Conservation (phyloP, 2,113 vertebrate species). For the Synodontis membranacea region DNA sequence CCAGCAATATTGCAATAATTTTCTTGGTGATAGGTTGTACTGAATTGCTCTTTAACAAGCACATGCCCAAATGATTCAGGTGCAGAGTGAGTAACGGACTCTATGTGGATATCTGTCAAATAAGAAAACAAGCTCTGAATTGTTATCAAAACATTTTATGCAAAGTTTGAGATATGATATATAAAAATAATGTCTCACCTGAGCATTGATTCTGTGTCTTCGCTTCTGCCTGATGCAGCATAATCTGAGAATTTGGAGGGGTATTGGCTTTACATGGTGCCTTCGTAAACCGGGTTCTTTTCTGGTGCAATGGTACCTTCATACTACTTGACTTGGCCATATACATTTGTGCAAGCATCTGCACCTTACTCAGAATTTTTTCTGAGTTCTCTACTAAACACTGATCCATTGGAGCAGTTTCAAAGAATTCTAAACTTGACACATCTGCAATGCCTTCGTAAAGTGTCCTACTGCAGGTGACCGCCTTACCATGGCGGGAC, state of each 20-base stretch:
- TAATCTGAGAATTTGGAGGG: conserved; percentile 18
- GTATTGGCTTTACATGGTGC: conserved; percentile 1
- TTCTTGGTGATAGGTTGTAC: conserved; percentile 66
- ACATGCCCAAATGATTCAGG: conserved; percentile 70
- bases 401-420: conserved; percentile 61
- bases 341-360: conserved; percentile 84
- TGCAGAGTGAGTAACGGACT: conserved; percentile 39
- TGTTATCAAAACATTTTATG: background rate
- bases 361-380: conserved; percentile 83
- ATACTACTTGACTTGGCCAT: conserved; percentile 77
- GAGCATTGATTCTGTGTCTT: conserved; percentile 22
- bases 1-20: conserved; percentile 66
- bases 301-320: conserved; percentile 74
- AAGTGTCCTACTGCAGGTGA: conserved; percentile 51
- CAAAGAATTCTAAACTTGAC: conserved; percentile 67
- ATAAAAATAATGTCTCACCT: conserved; percentile 34
- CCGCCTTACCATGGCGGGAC: conserved; percentile 62
- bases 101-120: conserved; percentile 51
- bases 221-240: conserved; percentile 20
- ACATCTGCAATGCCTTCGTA: conserved; percentile 62
- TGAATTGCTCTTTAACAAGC: conserved; percentile 70
- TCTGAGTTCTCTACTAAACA: conserved; percentile 75
- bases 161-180: background rate
- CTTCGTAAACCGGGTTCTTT: conserved; percentile 44
- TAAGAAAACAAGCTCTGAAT: conserved; percentile 28